A percentile compares a stretch with the other conserved stretches of the same genome.
These are phyloP conservation scores for Sturmia bella DNA, from an alignment of 2,888 invertebrate species.

Conservation along the genomic window DNA sequence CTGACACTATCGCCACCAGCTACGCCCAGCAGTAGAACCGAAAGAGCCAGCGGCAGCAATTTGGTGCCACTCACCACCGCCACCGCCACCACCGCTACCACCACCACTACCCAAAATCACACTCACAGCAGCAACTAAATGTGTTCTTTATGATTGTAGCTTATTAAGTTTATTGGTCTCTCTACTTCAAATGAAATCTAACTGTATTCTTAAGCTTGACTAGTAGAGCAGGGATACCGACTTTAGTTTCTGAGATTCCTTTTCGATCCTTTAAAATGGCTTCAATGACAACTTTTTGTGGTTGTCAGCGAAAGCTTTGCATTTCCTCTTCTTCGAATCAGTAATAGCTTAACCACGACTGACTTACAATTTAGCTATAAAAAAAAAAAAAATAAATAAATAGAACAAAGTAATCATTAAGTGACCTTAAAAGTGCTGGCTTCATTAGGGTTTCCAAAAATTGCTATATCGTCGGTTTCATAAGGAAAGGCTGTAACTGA, in stretches of 20 bases:
- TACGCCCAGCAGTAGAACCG: slow-evolving; percentile 60
- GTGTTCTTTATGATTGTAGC: slow-evolving; percentile 33
- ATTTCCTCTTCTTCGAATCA: slow-evolving; percentile 19
- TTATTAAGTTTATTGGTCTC: slow-evolving; percentile 38
- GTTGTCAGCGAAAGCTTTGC: slow-evolving; percentile 33
- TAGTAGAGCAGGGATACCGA: slow-evolving; percentile 63
- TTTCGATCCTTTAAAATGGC: background rate
- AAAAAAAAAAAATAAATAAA: slow-evolving; percentile 6
- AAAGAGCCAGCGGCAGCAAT: slow-evolving; percentile 59
- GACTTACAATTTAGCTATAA: slow-evolving; percentile 58
- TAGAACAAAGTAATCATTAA: background rate
- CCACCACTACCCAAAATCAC: slow-evolving; percentile 13
- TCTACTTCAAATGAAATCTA: slow-evolving; percentile 47
- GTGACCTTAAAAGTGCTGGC: background rate
- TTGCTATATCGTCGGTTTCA: no score
- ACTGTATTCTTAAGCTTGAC: slow-evolving; percentile 50
- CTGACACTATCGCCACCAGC: slow-evolving; percentile 64
- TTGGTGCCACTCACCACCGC: slow-evolving; percentile 13
- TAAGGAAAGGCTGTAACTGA: no score
- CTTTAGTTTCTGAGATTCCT: slow-evolving; percentile 14
- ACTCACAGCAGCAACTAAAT: slow-evolving; percentile 46
- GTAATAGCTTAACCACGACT: slow-evolving; percentile 59
- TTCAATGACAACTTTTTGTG: slow-evolving; percentile 44
- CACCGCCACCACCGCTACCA: slow-evolving; percentile 3
- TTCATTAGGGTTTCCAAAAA: background rate